Conservation (phyloP, 2,888 invertebrate species). For the Drosophila antonietae region DNA sequence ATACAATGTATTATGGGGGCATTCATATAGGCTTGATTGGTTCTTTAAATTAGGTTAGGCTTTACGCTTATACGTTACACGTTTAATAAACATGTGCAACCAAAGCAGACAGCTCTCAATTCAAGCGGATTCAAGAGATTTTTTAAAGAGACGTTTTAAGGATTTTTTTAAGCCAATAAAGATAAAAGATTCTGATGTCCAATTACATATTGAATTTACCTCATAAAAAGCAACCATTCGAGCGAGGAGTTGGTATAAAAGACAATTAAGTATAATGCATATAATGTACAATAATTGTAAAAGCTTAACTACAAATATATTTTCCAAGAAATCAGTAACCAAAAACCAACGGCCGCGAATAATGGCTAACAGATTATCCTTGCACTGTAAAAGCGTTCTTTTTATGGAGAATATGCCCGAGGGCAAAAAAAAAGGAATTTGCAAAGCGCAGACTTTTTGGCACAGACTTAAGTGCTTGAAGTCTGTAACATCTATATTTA, state of each 20-base stretch:
- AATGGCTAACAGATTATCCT: constrained; percentile 31
- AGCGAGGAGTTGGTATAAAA: not conserved
- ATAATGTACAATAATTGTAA: not conserved
- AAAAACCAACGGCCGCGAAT: constrained; percentile 16
- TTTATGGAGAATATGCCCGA: constrained; percentile 19
- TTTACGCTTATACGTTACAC: not conserved
- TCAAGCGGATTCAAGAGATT: not conserved
- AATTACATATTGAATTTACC: not conserved
- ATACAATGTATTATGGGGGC: not conserved
- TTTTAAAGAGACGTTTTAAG: not conserved
- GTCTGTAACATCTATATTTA: not conserved
- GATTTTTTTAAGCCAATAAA: not conserved
- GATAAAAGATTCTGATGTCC: not conserved
- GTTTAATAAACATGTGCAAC: not conserved
- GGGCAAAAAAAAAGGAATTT: constrained; percentile 16
- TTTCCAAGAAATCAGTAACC: constrained; percentile 2
- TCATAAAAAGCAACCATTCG: not conserved
- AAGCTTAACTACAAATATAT: not conserved
- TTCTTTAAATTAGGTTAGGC: not conserved
- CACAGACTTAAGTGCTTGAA: not conserved
- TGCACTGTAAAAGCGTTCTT: not conserved
- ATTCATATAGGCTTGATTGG: not conserved
- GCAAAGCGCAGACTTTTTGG: not conserved
- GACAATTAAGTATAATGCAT: not conserved
- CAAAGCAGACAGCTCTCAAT: not conserved